A percentile compares a stretch with the other conserved stretches of the same genome.
These are phyloP conservation scores for Enteromius paludinosus DNA, from an alignment of 2,797 vertebrate genomes.

Conservation along the genomic window DNA sequence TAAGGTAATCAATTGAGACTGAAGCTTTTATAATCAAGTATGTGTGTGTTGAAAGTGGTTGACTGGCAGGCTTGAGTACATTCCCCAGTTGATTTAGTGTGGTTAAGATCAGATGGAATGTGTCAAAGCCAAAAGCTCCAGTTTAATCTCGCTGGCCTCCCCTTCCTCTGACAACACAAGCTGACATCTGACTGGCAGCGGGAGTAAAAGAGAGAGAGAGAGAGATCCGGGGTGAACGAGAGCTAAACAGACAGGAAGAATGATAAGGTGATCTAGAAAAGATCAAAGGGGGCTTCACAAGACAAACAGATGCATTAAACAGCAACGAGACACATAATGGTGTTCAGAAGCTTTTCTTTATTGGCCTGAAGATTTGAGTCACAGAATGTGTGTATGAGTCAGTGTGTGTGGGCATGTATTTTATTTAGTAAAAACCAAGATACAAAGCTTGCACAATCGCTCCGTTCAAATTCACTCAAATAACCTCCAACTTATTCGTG, in stretches of 20 bases:
- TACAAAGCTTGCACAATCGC: constrained; percentile 45
- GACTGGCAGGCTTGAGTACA: constrained; percentile 64
- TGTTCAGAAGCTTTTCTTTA: constrained; percentile 79
- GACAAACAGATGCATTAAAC: constrained; percentile 35
- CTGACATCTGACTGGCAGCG: constrained; percentile 43
- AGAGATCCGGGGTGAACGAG: constrained; percentile 34
- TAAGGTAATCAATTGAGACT: background rate
- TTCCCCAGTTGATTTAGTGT: constrained; percentile 81
- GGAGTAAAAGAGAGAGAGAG: constrained; percentile 43
- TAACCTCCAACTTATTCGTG: background rate
- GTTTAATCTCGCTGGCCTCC: constrained; percentile 60
- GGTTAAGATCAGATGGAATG: constrained; percentile 81
- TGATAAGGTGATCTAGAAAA: constrained; percentile 25
- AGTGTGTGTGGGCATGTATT: constrained; percentile 47
- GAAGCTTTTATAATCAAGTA: background rate
- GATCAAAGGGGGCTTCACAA: constrained; percentile 18
- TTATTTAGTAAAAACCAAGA: constrained; percentile 44
- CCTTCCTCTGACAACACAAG: constrained; percentile 40
- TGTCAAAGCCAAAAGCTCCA: constrained; percentile 71
- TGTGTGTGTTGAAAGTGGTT: constrained; percentile 41
- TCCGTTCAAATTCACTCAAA: constrained; percentile 28
- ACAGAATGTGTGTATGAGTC: constrained; percentile 66
- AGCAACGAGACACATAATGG: constrained; percentile 31
- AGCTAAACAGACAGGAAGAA: constrained; percentile 51
- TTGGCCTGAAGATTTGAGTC: constrained; percentile 71